These are phyloP conservation scores for Littorina saxatilis DNA, from an alignment of 1,140 invertebrate genomes.

Conservation along the genomic window DNA sequence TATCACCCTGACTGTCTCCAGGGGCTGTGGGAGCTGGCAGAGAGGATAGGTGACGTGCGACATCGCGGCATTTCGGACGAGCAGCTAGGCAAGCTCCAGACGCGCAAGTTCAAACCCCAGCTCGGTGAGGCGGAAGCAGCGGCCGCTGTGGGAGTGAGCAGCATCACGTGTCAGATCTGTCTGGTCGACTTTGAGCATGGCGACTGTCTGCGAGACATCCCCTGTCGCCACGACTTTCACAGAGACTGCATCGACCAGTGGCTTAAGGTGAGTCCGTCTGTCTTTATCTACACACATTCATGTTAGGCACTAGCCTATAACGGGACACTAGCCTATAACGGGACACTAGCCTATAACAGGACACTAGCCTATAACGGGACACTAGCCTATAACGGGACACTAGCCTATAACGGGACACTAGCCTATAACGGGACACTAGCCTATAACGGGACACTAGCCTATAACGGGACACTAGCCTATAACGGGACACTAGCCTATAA, in stretches of 20 bases:
- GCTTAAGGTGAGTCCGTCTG: slow-evolving; percentile 78
- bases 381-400: background rate
- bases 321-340: background rate
- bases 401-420: background rate
- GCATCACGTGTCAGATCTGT: slow-evolving; percentile 51
- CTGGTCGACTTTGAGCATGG: slow-evolving; percentile 48
- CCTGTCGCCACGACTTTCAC: slow-evolving; percentile 95
- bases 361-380: background rate
- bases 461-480: no score
- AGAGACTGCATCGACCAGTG: slow-evolving; percentile 95
- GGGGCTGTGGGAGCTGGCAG: slow-evolving; percentile 54
- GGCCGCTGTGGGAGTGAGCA: background rate
- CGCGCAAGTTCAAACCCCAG: slow-evolving; percentile 39
- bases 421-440: background rate
- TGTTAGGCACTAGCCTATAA: no score
- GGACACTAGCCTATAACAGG: background rate
- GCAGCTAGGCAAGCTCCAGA: slow-evolving; percentile 39
- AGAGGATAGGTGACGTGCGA: slow-evolving; percentile 50
- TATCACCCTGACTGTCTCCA: background rate
- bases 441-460: no score
- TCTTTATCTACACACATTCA: background rate
- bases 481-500: no score
- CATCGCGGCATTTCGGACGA: slow-evolving; percentile 45
- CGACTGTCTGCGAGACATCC: slow-evolving; percentile 76
- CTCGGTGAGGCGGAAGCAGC: background rate